Conservation (phyloP, 2,888 invertebrate species). For the Apodemia hepburni region DNA sequence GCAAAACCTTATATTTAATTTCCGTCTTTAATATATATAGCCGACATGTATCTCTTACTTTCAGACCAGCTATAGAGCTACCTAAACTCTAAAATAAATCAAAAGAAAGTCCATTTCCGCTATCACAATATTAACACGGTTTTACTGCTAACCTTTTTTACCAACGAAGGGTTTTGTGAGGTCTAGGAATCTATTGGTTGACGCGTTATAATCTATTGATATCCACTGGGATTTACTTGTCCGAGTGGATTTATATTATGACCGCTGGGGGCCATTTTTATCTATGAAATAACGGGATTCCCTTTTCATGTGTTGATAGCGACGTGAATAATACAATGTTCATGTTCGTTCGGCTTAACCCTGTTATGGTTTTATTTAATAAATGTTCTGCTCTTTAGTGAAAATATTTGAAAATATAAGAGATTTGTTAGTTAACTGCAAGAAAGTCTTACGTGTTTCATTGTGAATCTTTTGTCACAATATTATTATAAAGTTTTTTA, state of each 20-base stretch:
- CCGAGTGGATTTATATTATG: slow-evolving; percentile 30
- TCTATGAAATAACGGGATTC: slow-evolving; percentile 18
- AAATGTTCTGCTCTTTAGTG: not conserved
- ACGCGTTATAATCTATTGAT: slow-evolving; percentile 32
- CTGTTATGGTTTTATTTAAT: not conserved
- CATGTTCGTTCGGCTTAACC: slow-evolving; percentile 7
- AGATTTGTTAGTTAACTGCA: too few relatives aligned
- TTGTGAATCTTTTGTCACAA: too few relatives aligned
- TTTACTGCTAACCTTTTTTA: slow-evolving; percentile 30
- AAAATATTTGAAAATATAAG: too few relatives aligned
- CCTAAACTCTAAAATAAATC: too few relatives aligned
- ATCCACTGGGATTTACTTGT: slow-evolving; percentile 29
- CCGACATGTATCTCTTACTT: too few relatives aligned
- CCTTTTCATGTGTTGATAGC: slow-evolving; percentile 20
- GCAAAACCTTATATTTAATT: too few relatives aligned
- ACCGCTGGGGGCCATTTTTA: slow-evolving; percentile 22
- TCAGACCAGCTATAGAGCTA: too few relatives aligned
- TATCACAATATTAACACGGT: slow-evolving; percentile 34
- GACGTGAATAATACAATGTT: slow-evolving; percentile 13
- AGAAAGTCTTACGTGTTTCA: too few relatives aligned
- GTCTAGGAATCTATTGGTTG: slow-evolving; percentile 26
- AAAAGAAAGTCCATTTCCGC: slow-evolving; percentile 28
- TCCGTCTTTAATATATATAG: too few relatives aligned
- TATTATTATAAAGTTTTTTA: too few relatives aligned
- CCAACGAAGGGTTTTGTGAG: slow-evolving; percentile 22